phyloP scores from a whole-genome alignment of 2,888 invertebrate genomes.

The Sphaerophoria rueppellii region DNA sequence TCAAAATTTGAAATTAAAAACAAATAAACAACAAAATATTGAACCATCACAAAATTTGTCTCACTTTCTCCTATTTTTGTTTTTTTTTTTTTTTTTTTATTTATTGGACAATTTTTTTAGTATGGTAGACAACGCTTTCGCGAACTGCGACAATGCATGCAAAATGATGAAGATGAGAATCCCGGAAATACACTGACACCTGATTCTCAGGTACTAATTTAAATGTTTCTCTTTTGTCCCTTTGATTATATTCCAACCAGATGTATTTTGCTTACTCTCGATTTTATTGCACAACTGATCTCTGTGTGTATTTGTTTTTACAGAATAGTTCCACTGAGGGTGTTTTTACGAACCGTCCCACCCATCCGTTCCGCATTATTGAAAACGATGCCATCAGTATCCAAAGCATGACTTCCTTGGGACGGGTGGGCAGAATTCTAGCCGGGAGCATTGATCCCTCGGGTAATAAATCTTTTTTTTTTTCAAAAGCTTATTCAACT shows the following conservation, averaged over 20 bases:
- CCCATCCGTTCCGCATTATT: constrained; percentile 92
- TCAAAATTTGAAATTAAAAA: constrained; percentile 42
- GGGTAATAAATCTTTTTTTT: constrained; percentile 80
- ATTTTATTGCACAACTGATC: constrained; percentile 1
- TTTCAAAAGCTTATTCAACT: neutral
- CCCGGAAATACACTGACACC: constrained; percentile 87
- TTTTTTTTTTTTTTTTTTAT: constrained; percentile 65
- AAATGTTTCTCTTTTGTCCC: constrained; percentile 62
- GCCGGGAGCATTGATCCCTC: constrained; percentile 87
- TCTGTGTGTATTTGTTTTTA: constrained; percentile 28
- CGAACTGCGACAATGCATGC: constrained; percentile 92
- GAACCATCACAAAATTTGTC: constrained; percentile 54
- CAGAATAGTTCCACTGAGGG: constrained; percentile 88
- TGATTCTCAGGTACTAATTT: constrained; percentile 86
- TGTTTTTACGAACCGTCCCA: constrained; percentile 86
- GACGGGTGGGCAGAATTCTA: constrained; percentile 90
- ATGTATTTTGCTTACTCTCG: neutral
- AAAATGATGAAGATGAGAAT: constrained; percentile 92
- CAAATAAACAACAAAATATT: constrained; percentile 41
- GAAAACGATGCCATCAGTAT: constrained; percentile 94
- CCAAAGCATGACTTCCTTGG: constrained; percentile 94
- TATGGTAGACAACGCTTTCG: constrained; percentile 89
- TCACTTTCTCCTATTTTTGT: constrained; percentile 70
- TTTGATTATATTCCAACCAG: constrained; percentile 4
- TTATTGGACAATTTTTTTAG: constrained; percentile 76